These are phyloP conservation scores for Spea bombifrons DNA, from an alignment of 2,113 vertebrate genomes.

Conservation along the genomic window DNA sequence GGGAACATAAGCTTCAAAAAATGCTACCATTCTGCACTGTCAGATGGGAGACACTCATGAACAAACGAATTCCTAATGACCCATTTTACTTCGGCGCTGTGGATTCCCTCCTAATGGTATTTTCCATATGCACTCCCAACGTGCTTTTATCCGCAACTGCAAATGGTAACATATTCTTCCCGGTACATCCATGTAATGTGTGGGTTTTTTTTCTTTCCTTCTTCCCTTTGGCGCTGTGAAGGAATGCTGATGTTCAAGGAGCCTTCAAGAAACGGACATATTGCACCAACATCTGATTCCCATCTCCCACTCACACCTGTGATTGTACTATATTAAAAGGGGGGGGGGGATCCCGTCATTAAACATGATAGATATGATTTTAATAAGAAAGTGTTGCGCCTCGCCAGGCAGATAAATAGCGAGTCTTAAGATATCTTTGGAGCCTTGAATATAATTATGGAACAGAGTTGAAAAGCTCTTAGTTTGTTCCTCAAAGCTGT, in stretches of 20 bases:
- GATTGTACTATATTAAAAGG: slow-evolving; percentile 72
- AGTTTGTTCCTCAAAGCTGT: slow-evolving; percentile 58
- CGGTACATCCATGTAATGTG: slow-evolving; percentile 75
- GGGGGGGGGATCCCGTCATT: slow-evolving; percentile 70
- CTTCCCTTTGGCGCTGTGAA: slow-evolving; percentile 58
- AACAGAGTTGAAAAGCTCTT: slow-evolving; percentile 59
- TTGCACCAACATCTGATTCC: slow-evolving; percentile 71
- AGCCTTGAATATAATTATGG: slow-evolving; percentile 62
- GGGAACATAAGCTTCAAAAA: slow-evolving; percentile 87
- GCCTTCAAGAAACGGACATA: slow-evolving; percentile 68
- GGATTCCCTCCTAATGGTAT: slow-evolving; percentile 86
- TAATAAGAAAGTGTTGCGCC: slow-evolving; percentile 79
- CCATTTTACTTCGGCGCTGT: slow-evolving; percentile 88
- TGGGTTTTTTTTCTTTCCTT: slow-evolving; percentile 39
- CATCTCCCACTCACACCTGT: slow-evolving; percentile 72
- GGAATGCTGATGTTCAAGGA: slow-evolving; percentile 66
- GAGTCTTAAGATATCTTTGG: slow-evolving; percentile 67
- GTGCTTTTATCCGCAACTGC: slow-evolving; percentile 82
- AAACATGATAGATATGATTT: slow-evolving; percentile 83
- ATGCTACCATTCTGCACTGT: slow-evolving; percentile 81
- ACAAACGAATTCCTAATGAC: slow-evolving; percentile 98
- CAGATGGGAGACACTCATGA: slow-evolving; percentile 92
- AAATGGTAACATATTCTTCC: slow-evolving; percentile 79
- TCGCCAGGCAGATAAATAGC: slow-evolving; percentile 77
- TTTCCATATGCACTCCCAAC: slow-evolving; percentile 87